Evolutionary conservation across 2,888 invertebrate genomes (phyloP), one percentile per base, ranked within the genome.

Genomic region (Pristionchus fissidentatus): DNA sequence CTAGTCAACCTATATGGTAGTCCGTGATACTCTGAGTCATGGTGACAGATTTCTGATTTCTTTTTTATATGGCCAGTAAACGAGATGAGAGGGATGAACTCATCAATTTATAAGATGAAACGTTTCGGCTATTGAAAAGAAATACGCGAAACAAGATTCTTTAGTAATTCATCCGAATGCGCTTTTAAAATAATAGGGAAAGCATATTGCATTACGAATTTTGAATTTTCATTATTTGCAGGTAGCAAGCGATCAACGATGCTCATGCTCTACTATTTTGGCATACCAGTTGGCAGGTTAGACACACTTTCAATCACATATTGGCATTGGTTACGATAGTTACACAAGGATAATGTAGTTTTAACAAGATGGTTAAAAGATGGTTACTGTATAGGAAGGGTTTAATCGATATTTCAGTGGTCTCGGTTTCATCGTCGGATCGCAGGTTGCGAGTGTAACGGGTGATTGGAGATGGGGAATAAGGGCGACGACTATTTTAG

Each of bases 251-350:
- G 81, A 22, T 35, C 81, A 1, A 96, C 95, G 94, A 97, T 98
- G 96, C 94, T 99, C 92, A 97, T 98, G 43, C 92, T 98, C 88
- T 99, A 98, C 94, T 98, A 98, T 94, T 97, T 98, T 93, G 98
- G 98, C 85, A 98, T 98, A 93, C 98, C 98, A 62, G 97, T 99
- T 82, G 98, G 98, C 93, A 96, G 96, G 96, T 96, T 0, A 19
- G 35, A 49, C n/a, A 41, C 8, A 62, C 13, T 29, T 62, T 32
- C 13, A 26, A 49, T 49, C 10, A 49, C 49, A 49, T 49, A 49
- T 49, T 49, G 10, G 15, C 19, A 22, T 26, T 60, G 8, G 19
- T 60, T 8, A 60, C 19, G n/a, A 8, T 19, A 13, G n/a, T 22
- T 60, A 10, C 15, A 8, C 60, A n/a, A 60, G 7, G 8, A 26